Conservation (phyloP, 2,888 invertebrate genomes). For the Leucophenga montana region DNA sequence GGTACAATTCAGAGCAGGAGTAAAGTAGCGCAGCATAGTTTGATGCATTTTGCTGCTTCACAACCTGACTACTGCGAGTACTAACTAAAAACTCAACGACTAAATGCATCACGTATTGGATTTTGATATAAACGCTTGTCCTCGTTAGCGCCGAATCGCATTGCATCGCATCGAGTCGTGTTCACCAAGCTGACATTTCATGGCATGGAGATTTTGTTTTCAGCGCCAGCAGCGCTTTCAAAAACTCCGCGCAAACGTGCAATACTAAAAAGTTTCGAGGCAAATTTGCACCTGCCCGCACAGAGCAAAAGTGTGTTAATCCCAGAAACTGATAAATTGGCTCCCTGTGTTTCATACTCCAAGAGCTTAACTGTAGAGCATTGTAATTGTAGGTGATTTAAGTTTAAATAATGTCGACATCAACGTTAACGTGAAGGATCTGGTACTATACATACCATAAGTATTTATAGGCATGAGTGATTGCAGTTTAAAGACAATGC, state of each 20-base stretch:
- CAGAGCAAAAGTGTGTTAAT: conserved; percentile 5
- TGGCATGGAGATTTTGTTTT: conserved; percentile 26
- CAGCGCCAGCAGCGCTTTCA: conserved; percentile 43
- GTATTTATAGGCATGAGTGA: conserved; percentile 2
- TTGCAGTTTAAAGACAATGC: neutral
- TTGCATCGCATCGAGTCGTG: conserved; percentile 45
- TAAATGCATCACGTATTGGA: conserved; percentile 68
- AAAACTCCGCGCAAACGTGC: conserved; percentile 28
- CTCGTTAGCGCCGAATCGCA: conserved; percentile 61
- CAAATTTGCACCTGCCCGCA: conserved; percentile 16
- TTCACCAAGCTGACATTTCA: conserved; percentile 42
- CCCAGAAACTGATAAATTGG: conserved; percentile 60
- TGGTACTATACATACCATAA: conserved; percentile 34
- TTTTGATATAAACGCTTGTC: conserved; percentile 68
- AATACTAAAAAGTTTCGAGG: conserved; percentile 3
- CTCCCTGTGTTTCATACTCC: conserved; percentile 28
- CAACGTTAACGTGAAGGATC: conserved; percentile 45
- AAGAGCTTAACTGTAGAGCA: conserved; percentile 34
- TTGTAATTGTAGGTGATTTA: conserved; percentile 38
- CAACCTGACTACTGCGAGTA: conserved; percentile 11
- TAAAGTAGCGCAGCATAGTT: conserved; percentile 19
- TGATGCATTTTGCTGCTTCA: neutral
- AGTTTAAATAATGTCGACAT: conserved; percentile 47
- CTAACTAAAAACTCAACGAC: conserved; percentile 28
- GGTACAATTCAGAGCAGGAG: neutral